Base-by-base conservation (phyloP, 1,140 invertebrate genomes). In the Drosophila bifasciata region DNA sequence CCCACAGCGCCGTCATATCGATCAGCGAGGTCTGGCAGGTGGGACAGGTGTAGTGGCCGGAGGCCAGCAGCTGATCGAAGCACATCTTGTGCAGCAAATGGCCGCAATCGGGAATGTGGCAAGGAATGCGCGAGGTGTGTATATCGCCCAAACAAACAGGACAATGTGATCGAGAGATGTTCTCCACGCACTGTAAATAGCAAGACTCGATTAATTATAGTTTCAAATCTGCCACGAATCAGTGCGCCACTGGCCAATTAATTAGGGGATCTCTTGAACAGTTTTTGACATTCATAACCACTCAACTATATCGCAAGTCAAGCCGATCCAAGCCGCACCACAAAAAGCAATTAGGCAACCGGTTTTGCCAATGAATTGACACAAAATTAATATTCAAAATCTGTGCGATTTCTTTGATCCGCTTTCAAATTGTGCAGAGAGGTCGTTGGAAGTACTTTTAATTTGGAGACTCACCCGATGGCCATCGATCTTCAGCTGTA, bases 101-200 rank as follows among this genome's bases (percentile, higher is more conserved):
- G 0, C 96, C 96, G 92, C 97, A 98, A 74, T 95, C 93, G 3
- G 96, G 96, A 91, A 97, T 96, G 92, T 97, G 96, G 91, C 96
- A 96, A 19, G 95, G 95, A 86, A 96, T 96, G 44, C 96, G 93
- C 44, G 96, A 97, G 15, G 97, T 97, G 91, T 98, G 97, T 77
- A 98, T 96, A 91, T 97, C 96, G 79, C 97, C 96, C 53, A 97
- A 89, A 76, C 97, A 98, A 28, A 98, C 96, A 1, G 97, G 96
- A 91, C 97, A 98, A 92, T 97, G 96, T 1, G 95, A 94, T 9
- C 95, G 94, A 1, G 96, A 97, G 6, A 97, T 95, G 78, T 97
- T 97, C 91, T 97, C 96, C 11, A 97, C 95, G 89, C 96, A 97
- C 96, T 97, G 91, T 1, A 92, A 49, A 1, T 5, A 23, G 63